Evolutionary conservation across 53 echinoderm and acorn worm species (phyloP), one percentile per base, ranked within the genome.

Genomic region (Zoroaster sp.): DNA sequence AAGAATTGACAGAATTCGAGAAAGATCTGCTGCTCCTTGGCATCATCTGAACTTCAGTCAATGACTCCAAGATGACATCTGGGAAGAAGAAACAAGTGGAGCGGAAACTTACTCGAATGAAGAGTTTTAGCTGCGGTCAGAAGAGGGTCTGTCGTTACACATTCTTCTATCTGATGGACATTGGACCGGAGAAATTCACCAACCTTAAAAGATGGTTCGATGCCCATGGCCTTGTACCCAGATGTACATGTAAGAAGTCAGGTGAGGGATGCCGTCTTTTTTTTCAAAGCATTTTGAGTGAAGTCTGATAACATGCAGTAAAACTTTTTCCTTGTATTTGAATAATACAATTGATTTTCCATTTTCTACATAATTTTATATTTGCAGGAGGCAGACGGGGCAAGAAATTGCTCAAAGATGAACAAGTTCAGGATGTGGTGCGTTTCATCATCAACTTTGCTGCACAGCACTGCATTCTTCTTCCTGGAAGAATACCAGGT

Each of bases 1-100:
- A 39, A 17, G 86, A 86, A 72, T 72, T 86, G 72, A 47, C 72
- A 3, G 71, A 51, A 5, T 86, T 83, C 40, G 49, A 86, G 25
- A 86, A 86, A 47, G 86, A 86, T 46, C 46, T 86, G 34, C 34
- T 86, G 47, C 35, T 86, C n/a, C 73, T 86, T 21, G 86, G 72
- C 11, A 86, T 86, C 18, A 86, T 86, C 34, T 86, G 72, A 4
- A 73, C 86, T 5, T 86, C 72, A n/a, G 4, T 86, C 49, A 86
- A 72, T 53, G 73, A 71, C 34, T 15, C 41, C 28, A 1, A 17
- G 20, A 72, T 47, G 41, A 72, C 51, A 46, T 40, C 47, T 1
- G 35, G 72, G 25, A 45, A 33, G 18, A 86, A 86, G 13, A 86
- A 86, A 33, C 2, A 71, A 5, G 51, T 52, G 4, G 52, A 86